Base-by-base conservation (phyloP, 2,888 invertebrate species). In the Norana najaformis region DNA sequence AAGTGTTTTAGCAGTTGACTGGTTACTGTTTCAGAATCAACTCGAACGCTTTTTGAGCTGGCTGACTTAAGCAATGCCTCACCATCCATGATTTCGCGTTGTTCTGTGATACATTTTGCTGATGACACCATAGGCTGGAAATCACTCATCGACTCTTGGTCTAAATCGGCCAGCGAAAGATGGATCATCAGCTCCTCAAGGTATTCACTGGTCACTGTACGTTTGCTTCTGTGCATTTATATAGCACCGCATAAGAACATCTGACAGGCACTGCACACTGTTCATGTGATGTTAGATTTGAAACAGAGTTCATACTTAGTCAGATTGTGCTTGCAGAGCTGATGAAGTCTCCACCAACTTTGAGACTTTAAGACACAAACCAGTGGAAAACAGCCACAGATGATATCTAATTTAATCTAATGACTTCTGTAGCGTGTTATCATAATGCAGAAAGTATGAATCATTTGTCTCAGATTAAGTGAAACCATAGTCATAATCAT, bases 21-120 rank as follows among this genome's bases (percentile, higher is more conserved):
- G 30, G 69, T n/a, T 69, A 8, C n/a, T 69, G 69, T 69, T 90
- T 91, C 91, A 93, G 94, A 93, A 85, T 93, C 93, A 8, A 94
- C 94, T 8, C 92, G 93, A 30, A 34, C 94, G 90, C 92, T 94
- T 89, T 94, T 94, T 93, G 94, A 94, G 93, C 35, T 90, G 23
- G 20, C 90, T 30, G 92, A 92, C 89, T 90, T 92, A 47, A 69
- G 82, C 23, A 39, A 89, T 37, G 93, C 93, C 11, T 94, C 94
- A 0, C 95, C 94, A 11, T 93, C 94, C 13, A 92, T 93, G 0
- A 91, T 94, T 39, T 91, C 93, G 13, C 93, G 93, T 47, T 94
- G 94, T 91, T 92, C 92, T 18, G 92, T 94, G 47, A 92, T 94
- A 82, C 93, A 94, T 92, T 94, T 93, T 92, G 92, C 92, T 23